Evolutionary conservation across 2,888 invertebrate genomes (phyloP).

Genomic region (Himalopsyche tibetana): DNA sequence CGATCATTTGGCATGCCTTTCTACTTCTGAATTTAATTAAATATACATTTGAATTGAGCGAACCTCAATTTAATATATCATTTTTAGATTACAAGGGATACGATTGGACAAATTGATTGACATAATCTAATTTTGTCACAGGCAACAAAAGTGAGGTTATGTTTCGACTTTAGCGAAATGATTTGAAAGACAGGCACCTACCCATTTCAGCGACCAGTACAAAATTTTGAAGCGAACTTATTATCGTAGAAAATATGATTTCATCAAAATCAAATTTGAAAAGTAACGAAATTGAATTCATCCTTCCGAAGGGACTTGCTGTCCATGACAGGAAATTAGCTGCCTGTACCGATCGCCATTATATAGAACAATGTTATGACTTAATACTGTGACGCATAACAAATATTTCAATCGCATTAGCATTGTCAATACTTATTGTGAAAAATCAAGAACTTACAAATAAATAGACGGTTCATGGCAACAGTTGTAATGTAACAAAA

Average conservation of each 20-base stretch:
- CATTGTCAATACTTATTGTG: no score
- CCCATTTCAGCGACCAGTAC: neutral
- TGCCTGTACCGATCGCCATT: neutral
- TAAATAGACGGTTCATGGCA: neutral
- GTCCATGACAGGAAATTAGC: slow-evolving; percentile 52
- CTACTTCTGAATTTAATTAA: no score
- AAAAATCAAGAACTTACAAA: neutral
- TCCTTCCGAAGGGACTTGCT: neutral
- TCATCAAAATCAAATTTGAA: slow-evolving; percentile 48
- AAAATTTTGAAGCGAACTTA: neutral
- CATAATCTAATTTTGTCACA: neutral
- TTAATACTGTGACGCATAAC: neutral
- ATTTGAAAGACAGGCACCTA: neutral
- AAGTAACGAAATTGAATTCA: slow-evolving; percentile 52
- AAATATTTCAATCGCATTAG: no score
- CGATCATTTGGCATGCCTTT: no score
- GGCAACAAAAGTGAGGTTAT: neutral
- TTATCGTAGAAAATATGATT: slow-evolving; percentile 3
- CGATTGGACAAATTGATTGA: neutral
- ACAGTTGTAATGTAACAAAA: no score
- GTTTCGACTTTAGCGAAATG: neutral
- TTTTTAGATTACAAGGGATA: no score
- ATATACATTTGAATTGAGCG: no score
- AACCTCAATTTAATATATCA: no score
- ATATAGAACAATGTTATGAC: neutral